These are phyloP conservation scores for Pithys albifrons DNA, from an alignment of 2,113 vertebrate genomes.

Conservation along the genomic window DNA sequence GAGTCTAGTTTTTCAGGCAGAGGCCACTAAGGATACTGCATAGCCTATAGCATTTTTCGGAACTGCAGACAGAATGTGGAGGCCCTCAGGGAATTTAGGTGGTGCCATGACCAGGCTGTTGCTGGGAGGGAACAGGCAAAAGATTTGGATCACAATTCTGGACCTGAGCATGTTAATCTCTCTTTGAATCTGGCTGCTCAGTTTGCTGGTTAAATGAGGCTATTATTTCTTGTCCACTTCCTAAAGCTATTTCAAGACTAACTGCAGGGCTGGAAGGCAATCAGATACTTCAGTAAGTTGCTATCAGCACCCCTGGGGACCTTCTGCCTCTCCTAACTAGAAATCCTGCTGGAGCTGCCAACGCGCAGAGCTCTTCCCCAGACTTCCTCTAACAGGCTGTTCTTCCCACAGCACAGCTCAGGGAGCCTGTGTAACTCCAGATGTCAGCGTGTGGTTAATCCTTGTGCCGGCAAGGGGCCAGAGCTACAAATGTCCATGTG, in stretches of 20 bases:
- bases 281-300: not conserved
- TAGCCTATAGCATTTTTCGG: not conserved
- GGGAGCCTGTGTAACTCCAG: not conserved
- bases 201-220: not conserved
- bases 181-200: not conserved
- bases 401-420: slow-evolving; percentile 15
- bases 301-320: slow-evolving; percentile 1
- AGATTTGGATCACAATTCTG: not conserved
- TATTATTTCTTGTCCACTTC: not conserved
- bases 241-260: not conserved
- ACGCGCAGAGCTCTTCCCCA: not conserved
- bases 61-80: not conserved
- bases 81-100: not conserved
- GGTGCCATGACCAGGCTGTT: not conserved
- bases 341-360: slow-evolving; percentile 35
- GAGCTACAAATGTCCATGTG: not conserved
- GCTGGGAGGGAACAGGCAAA: not conserved
- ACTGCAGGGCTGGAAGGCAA: not conserved
- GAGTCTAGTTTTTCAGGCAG: not conserved
- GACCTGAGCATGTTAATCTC: not conserved
- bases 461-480: not conserved
- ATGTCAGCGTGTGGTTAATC: not conserved
- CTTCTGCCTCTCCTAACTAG: not conserved
- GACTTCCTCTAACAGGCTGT: not conserved
- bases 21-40: not conserved